These are phyloP conservation scores for Cliona cf. orientalis DNA, from an alignment of 37 sponge, comb jelly and placozoan genomes.

Conservation along the genomic window DNA sequence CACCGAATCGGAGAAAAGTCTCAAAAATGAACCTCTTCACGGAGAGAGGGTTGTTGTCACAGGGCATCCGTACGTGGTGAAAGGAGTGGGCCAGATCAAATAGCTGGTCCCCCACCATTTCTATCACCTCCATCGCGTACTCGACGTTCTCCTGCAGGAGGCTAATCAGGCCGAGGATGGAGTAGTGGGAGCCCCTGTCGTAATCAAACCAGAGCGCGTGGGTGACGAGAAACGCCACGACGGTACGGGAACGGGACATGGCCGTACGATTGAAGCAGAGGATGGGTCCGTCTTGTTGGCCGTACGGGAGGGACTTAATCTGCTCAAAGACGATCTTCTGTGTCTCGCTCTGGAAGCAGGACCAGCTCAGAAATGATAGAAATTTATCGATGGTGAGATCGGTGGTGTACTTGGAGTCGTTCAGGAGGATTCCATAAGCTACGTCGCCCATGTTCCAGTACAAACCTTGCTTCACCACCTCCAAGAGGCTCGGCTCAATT, in stretches of 20 bases:
- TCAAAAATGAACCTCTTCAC: slow-evolving; percentile 34
- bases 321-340: slow-evolving; percentile 25
- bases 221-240: slow-evolving; percentile 30
- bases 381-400: slow-evolving; percentile 30
- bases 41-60: slow-evolving; percentile 1
- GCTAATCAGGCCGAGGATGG: slow-evolving; percentile 22
- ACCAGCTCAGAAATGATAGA: slow-evolving; percentile 24
- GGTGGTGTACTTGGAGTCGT: slow-evolving; percentile 11
- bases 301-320: slow-evolving; percentile 20
- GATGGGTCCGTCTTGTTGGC: slow-evolving; percentile 2
- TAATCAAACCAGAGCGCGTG: slow-evolving; percentile 38
- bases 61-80: slow-evolving; percentile 20
- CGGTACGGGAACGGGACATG: slow-evolving; percentile 7
- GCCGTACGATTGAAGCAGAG: neutral
- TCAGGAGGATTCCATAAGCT: slow-evolving; percentile 16
- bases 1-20: slow-evolving; percentile 23
- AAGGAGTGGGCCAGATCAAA: slow-evolving; percentile 40
- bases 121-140: slow-evolving; percentile 26
- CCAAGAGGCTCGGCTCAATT: slow-evolving; percentile 19
- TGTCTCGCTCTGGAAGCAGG: slow-evolving; percentile 3
- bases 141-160: slow-evolving; percentile 17
- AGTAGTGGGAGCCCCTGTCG: slow-evolving; percentile 20
- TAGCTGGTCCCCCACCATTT: slow-evolving; percentile 1
- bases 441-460: slow-evolving; percentile 13
- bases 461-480: slow-evolving; percentile 29